Evolutionary conservation across 1,140 invertebrate species (phyloP), one percentile per base, ranked within the genome.

Genomic region (Holcopasites calliopsidis): DNA sequence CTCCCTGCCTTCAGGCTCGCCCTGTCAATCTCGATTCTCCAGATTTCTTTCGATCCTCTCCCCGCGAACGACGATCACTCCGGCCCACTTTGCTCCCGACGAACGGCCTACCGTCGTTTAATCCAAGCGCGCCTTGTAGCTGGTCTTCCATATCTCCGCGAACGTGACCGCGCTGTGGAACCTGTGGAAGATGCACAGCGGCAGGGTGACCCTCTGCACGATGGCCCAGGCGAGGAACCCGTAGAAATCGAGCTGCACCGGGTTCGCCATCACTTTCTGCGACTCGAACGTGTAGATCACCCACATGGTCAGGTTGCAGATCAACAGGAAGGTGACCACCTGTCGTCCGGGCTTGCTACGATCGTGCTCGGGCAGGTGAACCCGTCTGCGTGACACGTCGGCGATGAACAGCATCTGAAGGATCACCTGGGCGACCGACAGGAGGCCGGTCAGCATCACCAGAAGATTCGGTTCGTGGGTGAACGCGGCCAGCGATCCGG

Each of bases 81-180:
- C 81, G 82, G 70, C 72, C 79, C 76, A 66, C n/a, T n/a, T 84
- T 57, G 71, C 65, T 75, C 65, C 57, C 74, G 55, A 68, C 60
- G 70, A 55, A 21, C 44, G 44, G 28, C 5, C 26, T 38, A 13
- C 11, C 33, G 10, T 42, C 58, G 44, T 52, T 33, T 95, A 96
- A 91, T 97, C 96, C 87, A 97, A 92, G 78, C 96, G 94, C 76
- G 96, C 95, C 93, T 98, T 98, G 94, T 99, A 99, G 88, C 97
- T 98, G 80, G 97, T 98, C 92, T 98, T 98, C 98, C 98, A 99
- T 75, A 99, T 98, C 92, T 99, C 98, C 79, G 98, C 98, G 76
- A 99, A 94, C 92, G 97, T 98, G 31, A 99, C 97, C 26, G 97
- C 97, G 40, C 97, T 98, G 92, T 99, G 98, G 95, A 99, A 99